Percentiles rank a stretch among this genome's conserved stretches.
phyloP scores from a whole-genome alignment of 2,797 vertebrate genomes.

The Poecile montanus region DNA sequence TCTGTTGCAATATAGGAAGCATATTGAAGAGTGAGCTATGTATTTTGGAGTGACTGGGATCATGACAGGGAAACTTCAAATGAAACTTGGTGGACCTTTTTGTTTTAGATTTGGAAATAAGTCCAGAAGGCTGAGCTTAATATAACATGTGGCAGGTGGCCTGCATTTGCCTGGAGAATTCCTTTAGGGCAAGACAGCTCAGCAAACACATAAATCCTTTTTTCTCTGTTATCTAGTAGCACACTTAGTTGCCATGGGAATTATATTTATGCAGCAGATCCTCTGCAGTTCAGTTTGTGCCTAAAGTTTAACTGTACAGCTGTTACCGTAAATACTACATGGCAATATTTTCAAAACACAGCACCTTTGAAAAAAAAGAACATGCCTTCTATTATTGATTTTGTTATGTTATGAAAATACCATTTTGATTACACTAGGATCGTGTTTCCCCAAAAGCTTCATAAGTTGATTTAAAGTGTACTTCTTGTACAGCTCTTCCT shows the following conservation, averaged over 20 bases:
- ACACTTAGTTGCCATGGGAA: constrained; percentile 90
- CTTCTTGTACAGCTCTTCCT: background rate
- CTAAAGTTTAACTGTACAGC: constrained; percentile 84
- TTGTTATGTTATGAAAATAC: constrained; percentile 68
- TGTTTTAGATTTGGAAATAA: constrained; percentile 76
- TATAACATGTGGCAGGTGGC: constrained; percentile 88
- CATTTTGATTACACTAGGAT: constrained; percentile 51
- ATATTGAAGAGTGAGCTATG: constrained; percentile 55
- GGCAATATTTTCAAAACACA: constrained; percentile 81
- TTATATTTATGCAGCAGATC: constrained; percentile 87
- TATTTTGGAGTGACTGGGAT: constrained; percentile 59
- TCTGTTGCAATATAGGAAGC: constrained; percentile 13
- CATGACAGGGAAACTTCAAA: constrained; percentile 67
- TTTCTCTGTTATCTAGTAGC: constrained; percentile 87
- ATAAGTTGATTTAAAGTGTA: constrained; percentile 32
- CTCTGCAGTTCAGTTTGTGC: constrained; percentile 84
- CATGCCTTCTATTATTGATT: constrained; percentile 70
- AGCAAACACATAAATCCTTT: constrained; percentile 90
- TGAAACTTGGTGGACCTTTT: constrained; percentile 78
- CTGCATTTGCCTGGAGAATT: constrained; percentile 88
- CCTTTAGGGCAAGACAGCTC: constrained; percentile 88
- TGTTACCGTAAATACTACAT: constrained; percentile 81
- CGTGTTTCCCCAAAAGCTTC: constrained; percentile 36
- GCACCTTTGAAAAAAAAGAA: constrained; percentile 75
- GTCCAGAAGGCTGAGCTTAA: constrained; percentile 86